These are phyloP conservation scores for Drosophila micromelanica DNA, from an alignment of 1,140 invertebrate species.

Conservation along the genomic window DNA sequence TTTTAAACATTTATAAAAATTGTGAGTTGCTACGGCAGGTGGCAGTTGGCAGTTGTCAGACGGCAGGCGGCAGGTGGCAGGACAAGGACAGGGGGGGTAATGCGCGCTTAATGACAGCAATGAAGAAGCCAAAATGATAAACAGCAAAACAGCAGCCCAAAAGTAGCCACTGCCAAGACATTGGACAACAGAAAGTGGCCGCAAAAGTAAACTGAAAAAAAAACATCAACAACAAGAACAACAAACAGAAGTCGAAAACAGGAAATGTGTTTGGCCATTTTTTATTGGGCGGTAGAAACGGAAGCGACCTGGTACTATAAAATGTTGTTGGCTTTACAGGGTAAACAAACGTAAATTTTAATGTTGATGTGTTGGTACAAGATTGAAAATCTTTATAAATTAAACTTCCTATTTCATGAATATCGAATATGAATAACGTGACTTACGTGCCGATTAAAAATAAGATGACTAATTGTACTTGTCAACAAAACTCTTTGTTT, in stretches of 20 bases:
- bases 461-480: too few species aligned
- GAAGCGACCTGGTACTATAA: neutral
- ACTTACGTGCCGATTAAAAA: too few species aligned
- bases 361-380: neutral
- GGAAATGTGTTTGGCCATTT: constrained; percentile 75
- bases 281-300: constrained; percentile 27
- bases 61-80: constrained; percentile 1
- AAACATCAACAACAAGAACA: constrained; percentile 39
- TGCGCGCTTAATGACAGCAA: constrained; percentile 78
- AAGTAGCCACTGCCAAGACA: constrained; percentile 44
- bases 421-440: neutral
- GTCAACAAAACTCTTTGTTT: neutral
- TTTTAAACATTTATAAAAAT: constrained; percentile 71
- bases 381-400: neutral
- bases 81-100: constrained; percentile 48
- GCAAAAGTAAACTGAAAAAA: constrained; percentile 35
- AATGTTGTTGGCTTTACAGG: constrained; percentile 8
- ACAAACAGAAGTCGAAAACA: constrained; percentile 57
- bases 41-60: constrained; percentile 8
- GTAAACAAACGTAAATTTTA: neutral
- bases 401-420: neutral
- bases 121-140: constrained; percentile 82
- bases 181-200: constrained; percentile 42
- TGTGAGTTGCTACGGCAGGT: constrained; percentile 56
- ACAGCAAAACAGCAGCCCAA: constrained; percentile 58